A percentile compares a stretch with the other conserved stretches of the same genome.
These are phyloP conservation scores for Lobophora halterata DNA, from an alignment of 2,888 invertebrate species.

Conservation along the genomic window DNA sequence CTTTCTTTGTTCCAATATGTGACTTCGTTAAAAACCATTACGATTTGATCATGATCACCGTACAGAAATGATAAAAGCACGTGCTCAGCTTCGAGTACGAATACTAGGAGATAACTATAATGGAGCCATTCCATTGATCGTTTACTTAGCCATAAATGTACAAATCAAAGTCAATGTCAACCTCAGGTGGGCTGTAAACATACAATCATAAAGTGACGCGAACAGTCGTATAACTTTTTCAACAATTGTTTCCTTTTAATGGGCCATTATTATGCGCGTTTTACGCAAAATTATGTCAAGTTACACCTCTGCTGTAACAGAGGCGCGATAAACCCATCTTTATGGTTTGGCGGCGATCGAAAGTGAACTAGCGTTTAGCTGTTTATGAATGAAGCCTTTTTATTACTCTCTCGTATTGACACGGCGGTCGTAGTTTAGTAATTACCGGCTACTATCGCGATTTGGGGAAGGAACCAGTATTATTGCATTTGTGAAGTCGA, in stretches of 20 bases:
- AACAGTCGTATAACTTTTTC: slow-evolving; percentile 79
- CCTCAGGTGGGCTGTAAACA: slow-evolving; percentile 76
- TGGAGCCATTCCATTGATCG: slow-evolving; percentile 57
- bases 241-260: slow-evolving; percentile 81
- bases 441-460: slow-evolving; percentile 69
- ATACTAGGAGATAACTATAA: slow-evolving; percentile 32
- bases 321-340: slow-evolving; percentile 77
- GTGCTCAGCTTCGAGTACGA: slow-evolving; percentile 27
- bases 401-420: slow-evolving; percentile 76
- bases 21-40: slow-evolving; percentile 21
- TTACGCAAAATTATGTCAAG: slow-evolving; percentile 80
- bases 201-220: slow-evolving; percentile 78
- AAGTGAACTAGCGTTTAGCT: slow-evolving; percentile 63
- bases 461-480: slow-evolving; percentile 71
- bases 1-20: slow-evolving; percentile 22
- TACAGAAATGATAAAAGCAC: slow-evolving; percentile 12
- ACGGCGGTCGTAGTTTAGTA: slow-evolving; percentile 67
- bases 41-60: slow-evolving; percentile 6
- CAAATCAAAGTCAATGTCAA: slow-evolving; percentile 80
- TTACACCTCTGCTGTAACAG: slow-evolving; percentile 76
- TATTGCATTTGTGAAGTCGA: slow-evolving; percentile 68
- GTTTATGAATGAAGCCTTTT: slow-evolving; percentile 77
- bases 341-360: slow-evolving; percentile 76
- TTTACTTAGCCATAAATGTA: slow-evolving; percentile 73
- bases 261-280: slow-evolving; percentile 78